These are phyloP conservation scores for Daubentonia madagascariensis DNA, from an alignment of 2,113 vertebrate genomes.

Conservation along the genomic window DNA sequence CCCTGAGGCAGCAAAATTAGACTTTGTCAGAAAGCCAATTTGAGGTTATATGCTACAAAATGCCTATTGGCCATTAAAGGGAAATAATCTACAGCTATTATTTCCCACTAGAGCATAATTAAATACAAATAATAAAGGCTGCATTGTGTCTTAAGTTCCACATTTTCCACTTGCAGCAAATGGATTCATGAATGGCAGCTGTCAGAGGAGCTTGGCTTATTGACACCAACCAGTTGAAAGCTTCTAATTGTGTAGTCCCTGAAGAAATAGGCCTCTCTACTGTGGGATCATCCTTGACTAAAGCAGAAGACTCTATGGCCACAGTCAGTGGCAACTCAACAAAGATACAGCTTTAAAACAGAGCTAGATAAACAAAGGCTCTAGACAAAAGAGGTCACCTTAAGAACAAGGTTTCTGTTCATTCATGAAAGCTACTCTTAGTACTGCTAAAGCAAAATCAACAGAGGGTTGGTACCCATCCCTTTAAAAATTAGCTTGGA, in stretches of 20 bases:
- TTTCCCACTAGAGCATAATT: constrained; percentile 78
- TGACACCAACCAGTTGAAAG: constrained; percentile 57
- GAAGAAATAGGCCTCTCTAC: constrained; percentile 24
- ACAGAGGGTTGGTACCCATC: constrained; percentile 11
- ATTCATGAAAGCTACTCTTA: constrained; percentile 78
- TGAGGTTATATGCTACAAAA: constrained; percentile 63
- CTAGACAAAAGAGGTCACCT: constrained; percentile 52
- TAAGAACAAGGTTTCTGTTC: constrained; percentile 72
- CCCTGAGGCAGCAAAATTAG: constrained; percentile 78
- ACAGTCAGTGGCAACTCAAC: background rate
- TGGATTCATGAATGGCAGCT: constrained; percentile 75
- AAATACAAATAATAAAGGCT: constrained; percentile 79
- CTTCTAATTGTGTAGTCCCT: constrained; percentile 66
- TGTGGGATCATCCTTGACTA: background rate
- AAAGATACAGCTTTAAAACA: background rate
- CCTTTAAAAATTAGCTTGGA: constrained; percentile 70
- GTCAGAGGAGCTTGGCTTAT: constrained; percentile 64
- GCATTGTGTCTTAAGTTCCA: constrained; percentile 67
- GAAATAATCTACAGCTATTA: constrained; percentile 59
- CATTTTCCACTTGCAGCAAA: constrained; percentile 64
- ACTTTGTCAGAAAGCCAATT: constrained; percentile 63
- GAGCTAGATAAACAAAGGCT: constrained; percentile 61
- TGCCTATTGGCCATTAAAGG: constrained; percentile 64
- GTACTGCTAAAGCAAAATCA: constrained; percentile 58
- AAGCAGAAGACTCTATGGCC: constrained; percentile 11